Evolutionary conservation across 2,113 vertebrate genomes (phyloP).

Genomic region (Gobius niger): DNA sequence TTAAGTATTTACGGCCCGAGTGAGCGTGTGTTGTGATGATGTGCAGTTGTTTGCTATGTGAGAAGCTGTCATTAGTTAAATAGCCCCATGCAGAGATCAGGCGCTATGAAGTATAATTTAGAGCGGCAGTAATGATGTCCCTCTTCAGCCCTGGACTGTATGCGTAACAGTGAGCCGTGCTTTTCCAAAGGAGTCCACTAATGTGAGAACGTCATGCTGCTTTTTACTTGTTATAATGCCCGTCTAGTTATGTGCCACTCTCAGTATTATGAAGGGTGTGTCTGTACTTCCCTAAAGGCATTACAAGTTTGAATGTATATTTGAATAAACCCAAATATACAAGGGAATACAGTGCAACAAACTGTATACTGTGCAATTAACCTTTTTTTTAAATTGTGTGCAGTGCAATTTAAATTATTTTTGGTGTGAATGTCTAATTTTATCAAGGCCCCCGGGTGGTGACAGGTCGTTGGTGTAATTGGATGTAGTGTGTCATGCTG

Average conservation of each 20-base stretch:
- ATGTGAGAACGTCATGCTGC: constrained; percentile 11
- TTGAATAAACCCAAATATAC: not conserved
- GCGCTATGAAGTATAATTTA: constrained; percentile 48
- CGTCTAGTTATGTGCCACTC: not conserved
- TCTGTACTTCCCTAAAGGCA: not conserved
- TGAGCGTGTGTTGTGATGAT: constrained; percentile 42
- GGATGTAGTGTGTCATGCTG: too few species aligned
- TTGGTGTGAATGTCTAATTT: too few species aligned
- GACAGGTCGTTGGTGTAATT: too few species aligned
- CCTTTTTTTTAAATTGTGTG: too few species aligned
- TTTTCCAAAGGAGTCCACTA: constrained; percentile 12
- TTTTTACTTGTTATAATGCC: not conserved
- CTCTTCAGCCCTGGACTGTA: constrained; percentile 4
- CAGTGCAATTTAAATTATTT: too few species aligned
- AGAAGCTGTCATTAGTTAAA: constrained; percentile 61
- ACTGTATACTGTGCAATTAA: too few species aligned
- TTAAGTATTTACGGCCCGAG: constrained; percentile 58
- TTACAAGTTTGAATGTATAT: not conserved
- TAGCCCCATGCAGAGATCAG: constrained; percentile 35
- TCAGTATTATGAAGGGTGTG: not conserved
- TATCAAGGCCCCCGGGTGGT: too few species aligned
- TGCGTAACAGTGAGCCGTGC: constrained; percentile 5
- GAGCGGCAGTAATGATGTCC: constrained; percentile 35
- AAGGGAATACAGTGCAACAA: not conserved
- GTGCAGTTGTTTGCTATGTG: constrained; percentile 32